Evolutionary conservation across 2,797 vertebrate species (phyloP), one percentile per base, ranked within the genome.

Genomic region (Phoebastria nigripes): DNA sequence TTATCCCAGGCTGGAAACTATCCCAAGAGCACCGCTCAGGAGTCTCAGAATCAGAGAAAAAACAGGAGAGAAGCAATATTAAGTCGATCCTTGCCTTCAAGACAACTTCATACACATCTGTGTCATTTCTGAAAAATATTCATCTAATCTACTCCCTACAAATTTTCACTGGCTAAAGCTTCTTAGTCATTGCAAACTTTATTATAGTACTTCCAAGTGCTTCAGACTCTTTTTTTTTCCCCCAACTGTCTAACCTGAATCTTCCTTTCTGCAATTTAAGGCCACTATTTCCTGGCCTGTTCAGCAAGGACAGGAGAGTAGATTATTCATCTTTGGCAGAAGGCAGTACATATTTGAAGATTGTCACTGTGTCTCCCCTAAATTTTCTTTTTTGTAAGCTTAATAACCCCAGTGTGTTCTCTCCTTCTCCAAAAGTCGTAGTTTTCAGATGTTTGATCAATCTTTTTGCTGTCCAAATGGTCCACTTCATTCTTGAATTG

Each of bases 401-500:
- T 90, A 90, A 83, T 58, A 92, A 86, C 26, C 9, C 47, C 49
- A 37, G 17, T 29, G 72, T 63, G 49, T 65, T 89, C 37, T 61
- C 25, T 78, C 44, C 51, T 74, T 86, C 76, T 83, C 37, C 83
- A 91, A 31, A 93, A 93, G 62, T 76, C 49, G 0, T 93, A 90
- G 65, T 37, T 89, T 93, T 72, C 63, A 79, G 73, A 49, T 18
- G 35, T 63, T 84, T 87, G 81, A 92, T 69, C 46, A 74, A 82
- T 87, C 69, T 79, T 87, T 65, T 49, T 69, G 37, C 62, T 91
- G 81, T 79, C 66, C 70, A 90, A 92, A 82, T 25, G 5, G 49
- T 56, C 61, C 54, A 71, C 65, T 93, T 84, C 33, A 14, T 71
- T 82, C 58, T 82, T 96, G 94, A 94, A 65, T 84, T 96, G 81